Evolutionary conservation across 2,888 invertebrate genomes (phyloP), one percentile per base, ranked within the genome.

Genomic region (Drosophila maculinotata): DNA sequence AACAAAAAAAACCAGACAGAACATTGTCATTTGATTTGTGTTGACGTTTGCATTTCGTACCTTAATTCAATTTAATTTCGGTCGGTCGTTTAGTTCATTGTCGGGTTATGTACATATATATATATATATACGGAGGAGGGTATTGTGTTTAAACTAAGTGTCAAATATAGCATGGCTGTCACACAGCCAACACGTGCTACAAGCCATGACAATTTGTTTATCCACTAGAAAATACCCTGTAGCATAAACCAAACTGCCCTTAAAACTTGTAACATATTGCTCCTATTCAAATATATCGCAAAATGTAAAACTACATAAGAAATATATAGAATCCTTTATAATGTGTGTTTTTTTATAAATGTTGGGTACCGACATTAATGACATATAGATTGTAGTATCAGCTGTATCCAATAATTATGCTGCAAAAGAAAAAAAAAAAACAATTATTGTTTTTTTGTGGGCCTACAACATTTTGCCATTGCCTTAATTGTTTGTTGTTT

Each of bases 1-100:
- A 8, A 35, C 15, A 15, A 1, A 14, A 33, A n/a, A 38, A 26
- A 49, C 17, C 35, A 38, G 67, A 51, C 60, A 52, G 28, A 80
- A 74, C 70, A 70, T 74, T 83, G 72, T 83, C 62, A 83, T 83
- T 81, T 80, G 81, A 83, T 86, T 81, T 83, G 75, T 71, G 81
- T 80, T 80, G 81, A 81, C 87, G 84, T 69, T 83, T 86, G 81
- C 87, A 83, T 64, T 85, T 71, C 49, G 59, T 73, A 73, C 67
- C 77, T 80, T 80, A 85, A 80, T 80, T 80, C 74, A 80, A 80
- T 80, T 80, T 73, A 80, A 78, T 57, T 77, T 62, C 47, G 41
- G 41, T 38, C 51, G 30, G 42, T 41, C 48, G 39, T 31, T 52
- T 47, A 38, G 58, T 45, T 65, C 28, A 76, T 60, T 54, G 75